Evolutionary conservation across 2,113 vertebrate genomes (phyloP), one percentile per base, ranked within the genome.

Genomic region (Corvus moneduloides): DNA sequence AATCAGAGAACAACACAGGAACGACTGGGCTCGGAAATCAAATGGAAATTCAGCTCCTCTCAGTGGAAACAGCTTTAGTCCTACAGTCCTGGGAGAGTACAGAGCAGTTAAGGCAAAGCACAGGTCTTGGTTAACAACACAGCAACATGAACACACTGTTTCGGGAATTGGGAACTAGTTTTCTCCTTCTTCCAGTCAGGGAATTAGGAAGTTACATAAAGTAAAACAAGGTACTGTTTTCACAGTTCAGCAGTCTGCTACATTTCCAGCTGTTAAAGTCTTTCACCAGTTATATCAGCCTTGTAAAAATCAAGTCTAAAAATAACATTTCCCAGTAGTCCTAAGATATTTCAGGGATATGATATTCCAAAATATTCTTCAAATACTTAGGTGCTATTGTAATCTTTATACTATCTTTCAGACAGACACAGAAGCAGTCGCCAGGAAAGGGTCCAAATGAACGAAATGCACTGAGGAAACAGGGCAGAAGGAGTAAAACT

Each of bases 21-120:
- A 54, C 0, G 2, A 24, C 52, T 44, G 3, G 0, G n/a, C 51
- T 58, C 20, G 2, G 48, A 54, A 90, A 74, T 10, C 59, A 49
- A 67, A 44, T 0, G 16, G 37, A 66, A 90, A 88, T 39, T 30
- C 64, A 55, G 55, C 56, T 80, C 46, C 39, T 32, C 43, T 63
- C 52, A 11, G 22, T 6, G 44, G 61, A 4, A 91, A 35, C 4
- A n/a, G 37, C 16, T 79, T 43, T 10, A 69, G 28, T 13, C 55
- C 64, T 5, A 9, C 32, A 2, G 13, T 51, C 48, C 67, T 22
- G 6, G 51, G 41, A 55, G 55, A 54, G 51, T 3, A 15, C 32
- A 8, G 59, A 46, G 59, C 49, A 20, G 49, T 27, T 9, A 39
- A 39, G 37, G 86, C 41, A 49, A 52, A 69, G 39, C 0, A 0